phyloP scores from a whole-genome alignment of 1,140 invertebrate species.

The Orchestia grillus region DNA sequence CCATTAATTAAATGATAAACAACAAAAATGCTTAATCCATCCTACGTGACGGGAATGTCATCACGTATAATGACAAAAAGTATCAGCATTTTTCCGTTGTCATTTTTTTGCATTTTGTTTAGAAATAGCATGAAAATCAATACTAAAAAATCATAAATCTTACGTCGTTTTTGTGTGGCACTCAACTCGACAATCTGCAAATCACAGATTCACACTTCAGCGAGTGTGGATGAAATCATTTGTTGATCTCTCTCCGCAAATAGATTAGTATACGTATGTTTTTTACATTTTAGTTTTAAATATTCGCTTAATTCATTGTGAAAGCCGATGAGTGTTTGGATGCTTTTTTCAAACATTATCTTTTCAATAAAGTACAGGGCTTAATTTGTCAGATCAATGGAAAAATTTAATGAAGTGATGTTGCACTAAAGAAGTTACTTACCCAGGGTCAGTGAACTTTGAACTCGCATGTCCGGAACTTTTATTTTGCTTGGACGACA shows the following conservation, averaged over 20 bases:
- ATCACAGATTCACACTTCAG: background rate
- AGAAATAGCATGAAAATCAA: background rate
- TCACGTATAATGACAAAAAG: too few relatives aligned
- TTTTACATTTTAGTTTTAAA: background rate
- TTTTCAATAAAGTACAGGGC: background rate
- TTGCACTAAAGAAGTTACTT: background rate
- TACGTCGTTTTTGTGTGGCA: background rate
- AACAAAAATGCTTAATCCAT: too few relatives aligned
- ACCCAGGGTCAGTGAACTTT: background rate
- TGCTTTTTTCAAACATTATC: background rate
- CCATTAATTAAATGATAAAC: too few relatives aligned
- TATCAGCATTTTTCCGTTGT: too few relatives aligned
- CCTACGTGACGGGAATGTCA: too few relatives aligned
- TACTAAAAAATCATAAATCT: background rate
- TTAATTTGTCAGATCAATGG: background rate
- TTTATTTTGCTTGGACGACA: background rate
- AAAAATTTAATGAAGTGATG: background rate
- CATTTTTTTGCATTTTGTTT: background rate
- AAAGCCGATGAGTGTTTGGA: background rate
- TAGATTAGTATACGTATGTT: background rate
- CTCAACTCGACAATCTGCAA: background rate
- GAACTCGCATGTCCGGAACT: background rate
- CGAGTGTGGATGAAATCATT: background rate
- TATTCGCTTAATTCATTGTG: background rate
- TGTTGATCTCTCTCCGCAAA: background rate